phyloP scores from a whole-genome alignment of 2,888 invertebrate genomes.

The Ariolimax columbianus region DNA sequence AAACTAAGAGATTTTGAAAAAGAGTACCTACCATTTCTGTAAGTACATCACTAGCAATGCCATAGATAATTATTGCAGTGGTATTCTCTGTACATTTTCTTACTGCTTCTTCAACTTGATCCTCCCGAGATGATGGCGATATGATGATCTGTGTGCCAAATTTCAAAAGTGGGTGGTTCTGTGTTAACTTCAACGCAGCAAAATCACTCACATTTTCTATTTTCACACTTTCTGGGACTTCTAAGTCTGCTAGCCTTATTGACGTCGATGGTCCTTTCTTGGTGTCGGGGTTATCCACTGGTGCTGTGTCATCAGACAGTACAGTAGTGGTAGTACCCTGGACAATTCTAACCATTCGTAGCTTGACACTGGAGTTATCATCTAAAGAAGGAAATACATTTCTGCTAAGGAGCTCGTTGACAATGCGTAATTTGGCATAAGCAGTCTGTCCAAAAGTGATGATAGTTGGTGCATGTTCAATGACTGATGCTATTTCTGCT shows the following conservation, averaged over 20 bases:
- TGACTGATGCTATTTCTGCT: slow-evolving; percentile 72
- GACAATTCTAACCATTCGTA: slow-evolving; percentile 84
- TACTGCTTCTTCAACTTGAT: slow-evolving; percentile 79
- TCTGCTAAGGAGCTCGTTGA: slow-evolving; percentile 85
- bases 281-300: slow-evolving; percentile 86
- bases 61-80: slow-evolving; percentile 87
- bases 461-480: slow-evolving; percentile 84
- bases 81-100: slow-evolving; percentile 83
- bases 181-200: slow-evolving; percentile 87
- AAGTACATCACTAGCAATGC: slow-evolving; percentile 83
- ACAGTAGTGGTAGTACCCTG: slow-evolving; percentile 76
- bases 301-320: slow-evolving; percentile 78
- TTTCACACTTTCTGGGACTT: slow-evolving; percentile 63
- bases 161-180: slow-evolving; percentile 85
- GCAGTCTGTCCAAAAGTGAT: slow-evolving; percentile 87
- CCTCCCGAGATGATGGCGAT: slow-evolving; percentile 81
- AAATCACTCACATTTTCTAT: slow-evolving; percentile 81
- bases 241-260: slow-evolving; percentile 83
- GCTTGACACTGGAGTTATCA: slow-evolving; percentile 79
- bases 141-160: slow-evolving; percentile 87
- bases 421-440: slow-evolving; percentile 85
- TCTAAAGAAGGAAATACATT: slow-evolving; percentile 82
- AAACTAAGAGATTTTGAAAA: background rate
- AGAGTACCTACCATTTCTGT: slow-evolving; percentile 80
- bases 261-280: slow-evolving; percentile 85